Evolutionary conservation across 2,888 invertebrate genomes (phyloP).

Genomic region (Notodonta ziczac): DNA sequence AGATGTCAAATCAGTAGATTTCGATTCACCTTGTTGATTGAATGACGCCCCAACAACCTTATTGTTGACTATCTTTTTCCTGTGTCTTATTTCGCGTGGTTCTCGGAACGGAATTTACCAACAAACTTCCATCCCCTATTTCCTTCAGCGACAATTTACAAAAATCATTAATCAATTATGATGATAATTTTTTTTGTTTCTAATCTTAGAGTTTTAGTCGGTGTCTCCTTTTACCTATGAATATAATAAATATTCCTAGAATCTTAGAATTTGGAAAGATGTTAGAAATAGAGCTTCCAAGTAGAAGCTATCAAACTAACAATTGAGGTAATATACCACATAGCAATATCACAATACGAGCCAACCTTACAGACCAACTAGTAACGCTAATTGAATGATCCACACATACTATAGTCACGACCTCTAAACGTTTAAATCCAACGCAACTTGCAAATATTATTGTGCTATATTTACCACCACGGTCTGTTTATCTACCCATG

Average conservation of each 20-base stretch:
- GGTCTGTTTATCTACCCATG: conserved; percentile 4
- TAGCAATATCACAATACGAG: neutral
- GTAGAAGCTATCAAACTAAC: too few relatives aligned
- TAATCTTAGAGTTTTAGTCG: too few relatives aligned
- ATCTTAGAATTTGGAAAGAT: too few relatives aligned
- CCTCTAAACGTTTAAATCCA: neutral
- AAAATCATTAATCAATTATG: too few relatives aligned
- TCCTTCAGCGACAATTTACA: too few relatives aligned
- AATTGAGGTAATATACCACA: too few relatives aligned
- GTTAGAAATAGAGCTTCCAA: too few relatives aligned
- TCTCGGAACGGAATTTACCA: too few relatives aligned
- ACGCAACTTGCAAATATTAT: conserved; percentile 1
- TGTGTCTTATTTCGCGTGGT: neutral
- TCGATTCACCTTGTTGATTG: neutral
- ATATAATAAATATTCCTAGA: too few relatives aligned
- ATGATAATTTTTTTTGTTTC: too few relatives aligned
- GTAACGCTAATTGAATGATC: conserved; percentile 1
- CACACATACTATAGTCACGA: neutral
- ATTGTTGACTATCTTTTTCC: neutral
- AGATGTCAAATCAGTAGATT: neutral
- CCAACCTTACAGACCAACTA: neutral
- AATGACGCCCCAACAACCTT: neutral
- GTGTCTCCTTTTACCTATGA: too few relatives aligned
- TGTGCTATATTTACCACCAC: neutral
- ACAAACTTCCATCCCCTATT: too few relatives aligned